phyloP scores from a whole-genome alignment of 2,888 invertebrate species.

The Zonitis immaculata region DNA sequence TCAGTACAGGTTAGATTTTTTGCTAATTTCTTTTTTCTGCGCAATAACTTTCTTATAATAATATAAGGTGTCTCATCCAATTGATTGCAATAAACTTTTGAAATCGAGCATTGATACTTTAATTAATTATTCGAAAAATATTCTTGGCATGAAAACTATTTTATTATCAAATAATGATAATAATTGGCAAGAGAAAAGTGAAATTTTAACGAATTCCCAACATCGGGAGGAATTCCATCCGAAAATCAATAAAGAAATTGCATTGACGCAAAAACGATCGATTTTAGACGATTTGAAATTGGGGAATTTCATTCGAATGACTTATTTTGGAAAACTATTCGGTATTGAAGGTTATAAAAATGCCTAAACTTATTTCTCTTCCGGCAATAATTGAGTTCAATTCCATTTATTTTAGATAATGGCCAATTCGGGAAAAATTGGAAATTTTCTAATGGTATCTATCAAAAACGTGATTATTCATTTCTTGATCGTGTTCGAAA shows the following conservation, averaged over 20 bases:
- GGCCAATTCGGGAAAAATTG: neutral
- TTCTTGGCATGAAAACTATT: constrained; percentile 38
- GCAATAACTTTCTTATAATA: too few species aligned
- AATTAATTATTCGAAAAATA: constrained; percentile 33
- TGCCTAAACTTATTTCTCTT: too few species aligned
- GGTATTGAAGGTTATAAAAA: constrained; percentile 12
- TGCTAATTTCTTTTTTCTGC: too few species aligned
- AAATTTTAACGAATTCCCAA: neutral
- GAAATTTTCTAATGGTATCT: neutral
- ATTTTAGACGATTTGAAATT: constrained; percentile 14
- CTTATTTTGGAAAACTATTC: constrained; percentile 34
- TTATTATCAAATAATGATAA: neutral
- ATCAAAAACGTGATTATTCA: constrained; percentile 18
- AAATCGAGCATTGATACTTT: constrained; percentile 29
- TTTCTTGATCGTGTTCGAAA: constrained; percentile 33
- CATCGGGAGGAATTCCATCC: neutral
- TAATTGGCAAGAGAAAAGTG: neutral
- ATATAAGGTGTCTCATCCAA: neutral
- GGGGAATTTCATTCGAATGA: constrained; percentile 30
- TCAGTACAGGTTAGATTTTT: constrained; percentile 21
- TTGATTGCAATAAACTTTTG: constrained; percentile 30
- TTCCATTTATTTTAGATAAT: neutral
- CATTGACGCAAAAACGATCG: constrained; percentile 4
- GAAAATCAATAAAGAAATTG: constrained; percentile 2
- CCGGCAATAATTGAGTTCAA: too few species aligned